Evolutionary conservation across 2,797 vertebrate genomes (phyloP).

Genomic region (Lutjanus campechanus): DNA sequence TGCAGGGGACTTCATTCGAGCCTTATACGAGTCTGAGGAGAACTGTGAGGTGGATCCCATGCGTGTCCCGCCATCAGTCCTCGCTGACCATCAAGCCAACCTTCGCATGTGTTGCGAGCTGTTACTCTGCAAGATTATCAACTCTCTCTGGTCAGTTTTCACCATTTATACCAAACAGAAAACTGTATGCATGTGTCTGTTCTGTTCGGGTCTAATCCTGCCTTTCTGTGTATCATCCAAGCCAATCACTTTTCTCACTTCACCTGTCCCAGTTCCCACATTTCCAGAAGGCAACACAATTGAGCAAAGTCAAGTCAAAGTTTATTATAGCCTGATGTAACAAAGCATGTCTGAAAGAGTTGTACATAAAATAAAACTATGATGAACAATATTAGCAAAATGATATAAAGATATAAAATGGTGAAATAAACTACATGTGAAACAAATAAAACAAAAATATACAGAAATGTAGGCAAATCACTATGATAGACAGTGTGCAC

Average conservation of each 20-base stretch:
- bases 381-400: too few species aligned
- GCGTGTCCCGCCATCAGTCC: constrained; percentile 94
- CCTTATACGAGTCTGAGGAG: constrained; percentile 97
- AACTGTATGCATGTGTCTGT: background rate
- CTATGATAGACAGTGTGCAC: too few species aligned
- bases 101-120: constrained; percentile 99
- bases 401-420: too few species aligned
- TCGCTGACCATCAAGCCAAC: constrained; percentile 97
- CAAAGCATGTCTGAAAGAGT: too few species aligned
- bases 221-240: background rate
- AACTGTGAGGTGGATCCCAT: constrained; percentile 99
- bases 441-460: too few species aligned
- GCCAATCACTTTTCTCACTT: background rate
- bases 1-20: constrained; percentile 96
- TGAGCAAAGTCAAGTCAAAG: background rate
- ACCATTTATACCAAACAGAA: background rate
- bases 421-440: too few species aligned
- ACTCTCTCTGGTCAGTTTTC: constrained; percentile 94
- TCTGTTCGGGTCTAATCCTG: background rate
- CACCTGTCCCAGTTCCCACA: background rate
- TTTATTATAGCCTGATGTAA: too few species aligned
- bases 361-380: too few species aligned
- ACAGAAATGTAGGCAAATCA: too few species aligned
- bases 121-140: constrained; percentile 98
- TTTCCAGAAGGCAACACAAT: constrained; percentile 1